These are phyloP conservation scores for Panorpa germanica DNA, from an alignment of 2,888 invertebrate genomes.

Conservation along the genomic window DNA sequence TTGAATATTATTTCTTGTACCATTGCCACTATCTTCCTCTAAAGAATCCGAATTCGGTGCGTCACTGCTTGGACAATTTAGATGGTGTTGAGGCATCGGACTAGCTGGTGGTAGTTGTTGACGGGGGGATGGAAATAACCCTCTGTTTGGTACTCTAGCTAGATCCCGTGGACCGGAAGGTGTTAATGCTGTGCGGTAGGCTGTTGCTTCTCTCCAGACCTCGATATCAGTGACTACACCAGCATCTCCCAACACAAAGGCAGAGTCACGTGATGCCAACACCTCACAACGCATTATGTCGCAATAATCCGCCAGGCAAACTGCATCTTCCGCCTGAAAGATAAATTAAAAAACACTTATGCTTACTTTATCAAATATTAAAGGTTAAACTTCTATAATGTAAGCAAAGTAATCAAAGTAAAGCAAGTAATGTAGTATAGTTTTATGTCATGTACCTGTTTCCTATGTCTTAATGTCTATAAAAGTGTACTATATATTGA, in stretches of 20 bases:
- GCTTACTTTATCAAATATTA: slow-evolving; percentile 4
- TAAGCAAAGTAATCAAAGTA: background rate
- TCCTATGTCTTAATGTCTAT: too few relatives aligned
- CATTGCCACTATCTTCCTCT: slow-evolving; percentile 12
- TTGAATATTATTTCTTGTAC: slow-evolving; percentile 20
- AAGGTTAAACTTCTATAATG: slow-evolving; percentile 1
- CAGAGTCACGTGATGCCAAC: slow-evolving; percentile 49
- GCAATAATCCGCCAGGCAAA: slow-evolving; percentile 87
- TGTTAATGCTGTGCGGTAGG: slow-evolving; percentile 39
- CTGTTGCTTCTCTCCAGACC: slow-evolving; percentile 63
- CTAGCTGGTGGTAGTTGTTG: slow-evolving; percentile 23
- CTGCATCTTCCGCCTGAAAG: slow-evolving; percentile 69
- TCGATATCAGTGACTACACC: slow-evolving; percentile 59
- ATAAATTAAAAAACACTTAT: slow-evolving; percentile 5
- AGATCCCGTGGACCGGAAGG: slow-evolving; percentile 33
- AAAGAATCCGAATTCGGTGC: background rate
- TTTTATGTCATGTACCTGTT: too few relatives aligned
- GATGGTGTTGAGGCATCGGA: too few relatives aligned
- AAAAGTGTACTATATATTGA: too few relatives aligned
- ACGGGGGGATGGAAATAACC: slow-evolving; percentile 13
- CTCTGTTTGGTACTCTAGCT: slow-evolving; percentile 21
- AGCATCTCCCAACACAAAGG: slow-evolving; percentile 38
- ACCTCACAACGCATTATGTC: slow-evolving; percentile 93
- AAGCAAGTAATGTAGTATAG: background rate
- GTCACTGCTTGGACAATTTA: background rate